Base-by-base conservation (phyloP, 2,797 vertebrate genomes). In the Botia almorhae region DNA sequence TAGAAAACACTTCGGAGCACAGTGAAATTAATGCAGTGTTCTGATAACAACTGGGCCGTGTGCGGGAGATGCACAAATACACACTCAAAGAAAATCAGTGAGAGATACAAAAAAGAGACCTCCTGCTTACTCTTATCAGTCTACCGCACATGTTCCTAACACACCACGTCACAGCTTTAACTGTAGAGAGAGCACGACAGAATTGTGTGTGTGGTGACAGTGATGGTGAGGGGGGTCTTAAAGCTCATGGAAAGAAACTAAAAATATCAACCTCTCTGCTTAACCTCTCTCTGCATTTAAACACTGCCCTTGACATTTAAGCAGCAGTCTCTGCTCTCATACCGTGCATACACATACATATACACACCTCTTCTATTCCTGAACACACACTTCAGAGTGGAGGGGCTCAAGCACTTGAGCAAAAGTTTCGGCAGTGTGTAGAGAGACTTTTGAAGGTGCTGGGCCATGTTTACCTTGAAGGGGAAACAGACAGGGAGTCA, bases 101-200 rank as follows among this genome's bases (percentile, higher is more conserved):
- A 69, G 63, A 67, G 21, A 50, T 80, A 78, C 78, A 77, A 83
- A 87, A 26, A 79, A 89, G 73, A 87, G 82, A 87, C 68, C 75
- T 84, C 85, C 84, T 51, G 80, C 83, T 82, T 80, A 33, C 68
- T 87, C 90, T 93, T 94, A 94, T 94, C 93, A 93, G 85, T 87
- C 87, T 84, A 84, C 87, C 71, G 91, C 93, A 94, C 92, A 93
- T 93, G 92, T 91, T 91, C 82, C 88, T 87, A 89, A 88, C 89
- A 91, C 75, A 89, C 92, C 70, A 65, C 36, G 63, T 74, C 68
- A 17, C 58, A 53, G 65, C 63, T 48, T 46, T 33, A 79, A 71
- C 76, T 33, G 33, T 14, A 7, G 56, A 46, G 67, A 75, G 53
- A 72, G 58, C 73, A 56, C 26, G 72, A 70, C 53, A 76, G 82